Conservation (phyloP, 2,888 invertebrate genomes). For the Ormia ochracea region DNA sequence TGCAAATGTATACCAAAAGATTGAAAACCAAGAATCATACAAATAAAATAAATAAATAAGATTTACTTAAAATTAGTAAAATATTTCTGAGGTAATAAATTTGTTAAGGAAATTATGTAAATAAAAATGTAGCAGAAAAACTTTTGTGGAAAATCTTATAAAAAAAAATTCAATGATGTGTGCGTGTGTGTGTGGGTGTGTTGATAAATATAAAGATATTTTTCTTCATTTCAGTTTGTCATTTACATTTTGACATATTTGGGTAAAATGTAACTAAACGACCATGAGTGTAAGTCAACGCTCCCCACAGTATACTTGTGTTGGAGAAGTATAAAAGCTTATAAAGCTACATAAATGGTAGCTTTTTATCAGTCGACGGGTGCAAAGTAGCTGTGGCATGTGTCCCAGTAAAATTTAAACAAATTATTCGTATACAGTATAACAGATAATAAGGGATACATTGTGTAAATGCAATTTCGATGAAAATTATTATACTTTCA, state of each 20-base stretch:
- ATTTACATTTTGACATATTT: slow-evolving; percentile 17
- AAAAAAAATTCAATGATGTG: background rate
- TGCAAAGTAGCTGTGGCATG: background rate
- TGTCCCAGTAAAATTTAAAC: background rate
- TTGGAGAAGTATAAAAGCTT: background rate
- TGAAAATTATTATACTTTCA: background rate
- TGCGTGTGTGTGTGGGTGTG: too few species aligned
- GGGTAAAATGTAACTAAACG: background rate
- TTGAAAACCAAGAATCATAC: slow-evolving; percentile 53
- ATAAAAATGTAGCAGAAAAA: background rate
- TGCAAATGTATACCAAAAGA: slow-evolving; percentile 50
- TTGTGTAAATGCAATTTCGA: background rate
- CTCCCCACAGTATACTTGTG: background rate
- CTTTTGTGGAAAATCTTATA: background rate
- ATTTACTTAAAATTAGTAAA: slow-evolving; percentile 8
- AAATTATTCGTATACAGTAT: background rate
- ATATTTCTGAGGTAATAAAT: background rate
- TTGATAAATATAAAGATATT: background rate
- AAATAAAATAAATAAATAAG: slow-evolving; percentile 32
- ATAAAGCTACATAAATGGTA: background rate
- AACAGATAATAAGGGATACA: background rate
- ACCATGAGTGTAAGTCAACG: background rate
- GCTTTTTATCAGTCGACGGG: background rate
- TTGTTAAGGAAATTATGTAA: slow-evolving; percentile 5
- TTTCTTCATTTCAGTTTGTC: too few species aligned